phyloP scores from a whole-genome alignment of 1,140 invertebrate species.

The Drosophila triauraria region DNA sequence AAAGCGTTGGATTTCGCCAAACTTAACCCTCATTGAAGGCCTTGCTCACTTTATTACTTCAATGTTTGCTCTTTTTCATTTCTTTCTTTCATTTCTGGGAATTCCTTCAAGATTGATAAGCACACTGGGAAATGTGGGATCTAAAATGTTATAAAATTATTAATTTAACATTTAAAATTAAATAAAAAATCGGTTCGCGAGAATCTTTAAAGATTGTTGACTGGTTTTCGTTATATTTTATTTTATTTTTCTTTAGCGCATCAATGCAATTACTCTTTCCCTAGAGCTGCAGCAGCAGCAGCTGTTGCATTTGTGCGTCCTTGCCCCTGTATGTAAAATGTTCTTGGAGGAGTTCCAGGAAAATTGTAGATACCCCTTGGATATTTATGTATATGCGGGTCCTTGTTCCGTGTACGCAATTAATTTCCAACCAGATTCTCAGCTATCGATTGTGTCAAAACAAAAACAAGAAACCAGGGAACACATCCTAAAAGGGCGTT shows the following conservation, averaged over 20 bases:
- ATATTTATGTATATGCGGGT: conserved; percentile 27
- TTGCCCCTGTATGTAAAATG: conserved; percentile 1
- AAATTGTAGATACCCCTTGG: conserved; percentile 21
- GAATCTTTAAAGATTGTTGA: no score
- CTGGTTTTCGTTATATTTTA: no score
- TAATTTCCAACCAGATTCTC: conserved; percentile 63
- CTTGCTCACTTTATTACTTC: not conserved
- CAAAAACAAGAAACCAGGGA: conserved; percentile 38
- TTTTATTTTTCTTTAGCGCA: no score
- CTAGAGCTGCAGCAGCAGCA: conserved; percentile 12
- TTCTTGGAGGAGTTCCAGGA: conserved; percentile 28
- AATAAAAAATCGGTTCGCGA: no score
- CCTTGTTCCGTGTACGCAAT: conserved; percentile 40
- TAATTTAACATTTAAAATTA: not conserved
- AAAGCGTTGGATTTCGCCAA: conserved; percentile 1
- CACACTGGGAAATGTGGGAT: not conserved
- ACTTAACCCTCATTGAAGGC: conserved; percentile 11
- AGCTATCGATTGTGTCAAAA: conserved; percentile 74
- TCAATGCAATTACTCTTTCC: not conserved
- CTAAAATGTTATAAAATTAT: not conserved
- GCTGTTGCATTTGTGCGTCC: conserved; percentile 22
- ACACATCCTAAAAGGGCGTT: conserved; percentile 37
- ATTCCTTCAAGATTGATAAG: conserved; percentile 8
- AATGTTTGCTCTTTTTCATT: conserved; percentile 1
- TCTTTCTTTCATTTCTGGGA: not conserved